Conservation (phyloP, 2,113 vertebrate genomes). For the Aegypius monachus region DNA sequence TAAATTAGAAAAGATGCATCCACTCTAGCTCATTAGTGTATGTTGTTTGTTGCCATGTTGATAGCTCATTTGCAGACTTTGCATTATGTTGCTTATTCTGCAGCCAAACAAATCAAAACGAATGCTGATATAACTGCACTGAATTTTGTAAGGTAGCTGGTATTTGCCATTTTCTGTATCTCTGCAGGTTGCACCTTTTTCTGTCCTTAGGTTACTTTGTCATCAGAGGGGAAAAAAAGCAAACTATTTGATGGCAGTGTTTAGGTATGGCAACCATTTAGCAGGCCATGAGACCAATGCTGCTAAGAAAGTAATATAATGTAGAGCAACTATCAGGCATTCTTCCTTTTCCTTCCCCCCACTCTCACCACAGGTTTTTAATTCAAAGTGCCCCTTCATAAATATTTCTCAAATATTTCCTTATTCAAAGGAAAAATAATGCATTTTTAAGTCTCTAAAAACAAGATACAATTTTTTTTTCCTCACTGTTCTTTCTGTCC, state of each 20-base stretch:
- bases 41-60: not conserved
- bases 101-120: not conserved
- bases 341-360: not conserved
- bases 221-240: not conserved
- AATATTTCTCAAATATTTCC: not conserved
- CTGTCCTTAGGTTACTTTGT: not conserved
- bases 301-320: not conserved
- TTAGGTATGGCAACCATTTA: not conserved
- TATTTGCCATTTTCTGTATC: not conserved
- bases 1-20: not conserved
- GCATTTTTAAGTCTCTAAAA: not conserved
- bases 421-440: not conserved
- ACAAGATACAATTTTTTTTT: accelerated
- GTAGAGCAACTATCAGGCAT: not conserved
- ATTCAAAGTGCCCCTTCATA: not conserved
- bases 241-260: not conserved
- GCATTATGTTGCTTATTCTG: not conserved
- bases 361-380: not conserved
- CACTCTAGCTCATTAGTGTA: not conserved
- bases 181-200: not conserved
- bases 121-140: not conserved
- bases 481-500: not conserved
- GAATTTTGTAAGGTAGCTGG: not conserved
- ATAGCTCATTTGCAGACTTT: not conserved
- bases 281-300: not conserved